Evolutionary conservation across 1,140 invertebrate species (phyloP).

Genomic region (Pogonognathellus flavescens): DNA sequence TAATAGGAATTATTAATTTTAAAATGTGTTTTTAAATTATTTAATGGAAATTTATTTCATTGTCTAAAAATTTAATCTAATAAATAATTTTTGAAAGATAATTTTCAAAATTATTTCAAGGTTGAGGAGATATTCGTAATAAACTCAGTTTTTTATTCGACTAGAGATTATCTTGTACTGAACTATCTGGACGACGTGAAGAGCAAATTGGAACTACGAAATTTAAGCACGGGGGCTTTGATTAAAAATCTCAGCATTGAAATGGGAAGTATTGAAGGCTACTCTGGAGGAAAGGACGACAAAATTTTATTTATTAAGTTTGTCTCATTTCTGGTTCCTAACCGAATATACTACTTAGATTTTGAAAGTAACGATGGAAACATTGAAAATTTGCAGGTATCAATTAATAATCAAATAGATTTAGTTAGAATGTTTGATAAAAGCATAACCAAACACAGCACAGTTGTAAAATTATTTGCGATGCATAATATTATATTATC

Average conservation of each 20-base stretch:
- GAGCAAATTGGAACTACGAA: constrained; percentile 81
- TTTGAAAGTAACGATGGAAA: constrained; percentile 78
- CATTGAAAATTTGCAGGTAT: constrained; percentile 71
- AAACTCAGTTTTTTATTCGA: no score
- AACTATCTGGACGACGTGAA: constrained; percentile 51
- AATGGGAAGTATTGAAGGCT: constrained; percentile 81
- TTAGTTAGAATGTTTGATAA: no score
- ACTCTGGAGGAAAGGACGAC: constrained; percentile 84
- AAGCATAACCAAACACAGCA: no score
- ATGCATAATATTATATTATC: not conserved
- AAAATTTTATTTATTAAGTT: constrained; percentile 94
- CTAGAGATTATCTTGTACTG: constrained; percentile 44
- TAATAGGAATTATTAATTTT: no score
- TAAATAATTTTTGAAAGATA: no score
- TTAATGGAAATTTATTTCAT: no score
- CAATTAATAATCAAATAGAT: not conserved
- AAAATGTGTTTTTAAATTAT: no score
- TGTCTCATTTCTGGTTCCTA: constrained; percentile 93
- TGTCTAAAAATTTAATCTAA: not conserved
- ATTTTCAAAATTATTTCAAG: no score
- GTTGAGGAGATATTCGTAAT: no score
- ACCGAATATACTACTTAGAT: constrained; percentile 90
- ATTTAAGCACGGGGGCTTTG: constrained; percentile 79
- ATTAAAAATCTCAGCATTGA: constrained; percentile 82
- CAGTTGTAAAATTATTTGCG: no score